phyloP scores from a whole-genome alignment of 2,888 invertebrate genomes.

The Phaonia tiefii region DNA sequence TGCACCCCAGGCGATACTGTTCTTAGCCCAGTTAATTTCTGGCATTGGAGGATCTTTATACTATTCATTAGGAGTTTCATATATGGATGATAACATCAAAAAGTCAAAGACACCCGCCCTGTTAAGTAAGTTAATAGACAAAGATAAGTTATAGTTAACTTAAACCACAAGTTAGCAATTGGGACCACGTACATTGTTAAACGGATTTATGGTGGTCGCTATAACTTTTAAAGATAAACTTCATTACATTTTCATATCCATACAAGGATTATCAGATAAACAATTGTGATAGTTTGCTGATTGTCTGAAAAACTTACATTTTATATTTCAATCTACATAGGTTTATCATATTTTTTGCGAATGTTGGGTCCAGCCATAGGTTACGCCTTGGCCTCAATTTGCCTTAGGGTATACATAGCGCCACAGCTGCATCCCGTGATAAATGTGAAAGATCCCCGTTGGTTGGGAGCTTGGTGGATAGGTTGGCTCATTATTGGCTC shows the following conservation, averaged over 20 bases:
- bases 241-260: neutral
- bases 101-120: constrained; percentile 86
- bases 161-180: constrained; percentile 15
- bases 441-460: constrained; percentile 85
- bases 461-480: constrained; percentile 91
- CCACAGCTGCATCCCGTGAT: constrained; percentile 85
- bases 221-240: constrained; percentile 1
- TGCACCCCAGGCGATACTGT: constrained; percentile 83
- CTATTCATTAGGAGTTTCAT: constrained; percentile 85
- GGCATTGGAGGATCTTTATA: constrained; percentile 85
- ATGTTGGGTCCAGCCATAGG: constrained; percentile 86
- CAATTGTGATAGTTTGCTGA: no score
- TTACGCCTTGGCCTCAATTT: constrained; percentile 84
- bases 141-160: neutral
- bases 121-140: constrained; percentile 82
- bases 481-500: constrained; percentile 85
- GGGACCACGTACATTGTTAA: neutral
- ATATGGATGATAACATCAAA: constrained; percentile 87
- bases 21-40: constrained; percentile 85
- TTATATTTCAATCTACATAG: constrained; percentile 82
- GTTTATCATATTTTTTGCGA: constrained; percentile 84
- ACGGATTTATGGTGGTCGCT: neutral
- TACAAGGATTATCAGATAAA: neutral
- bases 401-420: constrained; percentile 85
- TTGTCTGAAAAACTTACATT: constrained; percentile 7